These are phyloP conservation scores for Eira barbara DNA, from an alignment of 2,113 vertebrate species.

Conservation along the genomic window DNA sequence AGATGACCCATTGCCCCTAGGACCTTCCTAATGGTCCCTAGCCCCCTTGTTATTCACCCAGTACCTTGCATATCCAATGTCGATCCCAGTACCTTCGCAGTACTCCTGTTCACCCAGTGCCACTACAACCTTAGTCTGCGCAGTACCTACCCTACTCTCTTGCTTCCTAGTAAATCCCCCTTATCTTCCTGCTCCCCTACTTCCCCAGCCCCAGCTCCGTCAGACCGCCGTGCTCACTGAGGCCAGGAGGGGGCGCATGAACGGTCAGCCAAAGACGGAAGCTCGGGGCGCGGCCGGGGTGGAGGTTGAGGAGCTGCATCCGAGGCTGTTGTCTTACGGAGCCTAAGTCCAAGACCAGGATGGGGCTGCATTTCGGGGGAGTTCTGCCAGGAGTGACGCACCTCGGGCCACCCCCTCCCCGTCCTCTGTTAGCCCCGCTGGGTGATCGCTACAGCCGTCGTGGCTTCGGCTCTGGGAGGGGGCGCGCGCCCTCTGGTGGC, in stretches of 20 bases:
- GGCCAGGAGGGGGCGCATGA: constrained; percentile 63
- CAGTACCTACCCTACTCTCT: neutral
- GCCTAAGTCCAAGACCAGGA: neutral
- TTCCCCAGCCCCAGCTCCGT: neutral
- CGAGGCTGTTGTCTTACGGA: neutral
- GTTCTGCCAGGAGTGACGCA: neutral
- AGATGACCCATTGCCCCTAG: neutral
- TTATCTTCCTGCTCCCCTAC: neutral
- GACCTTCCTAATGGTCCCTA: neutral
- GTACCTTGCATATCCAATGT: neutral
- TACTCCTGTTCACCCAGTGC: neutral
- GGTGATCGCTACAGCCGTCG: neutral
- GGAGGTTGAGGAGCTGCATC: neutral
- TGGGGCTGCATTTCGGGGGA: neutral
- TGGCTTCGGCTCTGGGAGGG: constrained; percentile 49
- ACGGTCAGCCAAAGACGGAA: neutral
- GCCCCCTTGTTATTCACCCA: neutral
- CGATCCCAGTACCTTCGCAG: neutral
- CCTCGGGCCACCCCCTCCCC: neutral
- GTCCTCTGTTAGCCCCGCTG: neutral
- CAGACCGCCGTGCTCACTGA: neutral
- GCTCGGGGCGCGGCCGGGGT: neutral
- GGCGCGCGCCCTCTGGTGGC: constrained; percentile 74
- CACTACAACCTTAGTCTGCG: neutral
- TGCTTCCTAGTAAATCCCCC: neutral